These are phyloP conservation scores for Bombus sibiricus DNA, from an alignment of 1,140 invertebrate species.

Conservation along the genomic window DNA sequence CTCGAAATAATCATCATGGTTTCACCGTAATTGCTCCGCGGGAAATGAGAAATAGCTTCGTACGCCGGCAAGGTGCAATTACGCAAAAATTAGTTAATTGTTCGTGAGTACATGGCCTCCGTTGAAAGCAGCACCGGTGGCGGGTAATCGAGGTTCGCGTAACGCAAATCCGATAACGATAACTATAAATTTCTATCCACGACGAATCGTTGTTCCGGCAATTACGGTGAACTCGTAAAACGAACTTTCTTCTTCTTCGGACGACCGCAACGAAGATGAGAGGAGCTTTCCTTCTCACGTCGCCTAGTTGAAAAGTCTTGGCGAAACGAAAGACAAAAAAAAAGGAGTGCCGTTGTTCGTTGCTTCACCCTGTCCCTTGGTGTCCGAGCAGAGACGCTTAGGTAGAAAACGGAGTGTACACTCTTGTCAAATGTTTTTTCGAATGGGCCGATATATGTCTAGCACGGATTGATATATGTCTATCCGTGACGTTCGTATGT, in stretches of 20 bases:
- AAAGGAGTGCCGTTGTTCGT: not conserved
- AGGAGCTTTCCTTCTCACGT: not conserved
- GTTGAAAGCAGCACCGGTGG: constrained; percentile 17
- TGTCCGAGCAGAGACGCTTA: not conserved
- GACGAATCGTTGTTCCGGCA: constrained; percentile 44
- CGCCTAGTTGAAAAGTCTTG: not conserved
- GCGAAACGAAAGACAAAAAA: not conserved
- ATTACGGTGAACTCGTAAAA: constrained; percentile 48
- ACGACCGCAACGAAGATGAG: not conserved
- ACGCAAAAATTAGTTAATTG: constrained; percentile 66
- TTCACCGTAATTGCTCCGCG: constrained; percentile 65
- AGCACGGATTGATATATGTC: constrained; percentile 46
- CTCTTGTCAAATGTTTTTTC: constrained; percentile 35
- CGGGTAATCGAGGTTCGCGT: constrained; percentile 28
- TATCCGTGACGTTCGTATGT: constrained; percentile 38
- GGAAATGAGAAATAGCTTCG: constrained; percentile 64
- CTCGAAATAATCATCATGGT: constrained; percentile 65
- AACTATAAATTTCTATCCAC: constrained; percentile 38
- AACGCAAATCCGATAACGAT: constrained; percentile 41
- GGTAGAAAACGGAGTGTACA: not conserved
- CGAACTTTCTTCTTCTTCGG: not conserved
- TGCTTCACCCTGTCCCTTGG: not conserved
- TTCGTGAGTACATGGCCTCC: constrained; percentile 37
- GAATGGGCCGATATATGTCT: constrained; percentile 25
- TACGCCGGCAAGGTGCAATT: constrained; percentile 48